Base-by-base conservation (phyloP, 2,888 invertebrate genomes). In the Microplitis deprimator region DNA sequence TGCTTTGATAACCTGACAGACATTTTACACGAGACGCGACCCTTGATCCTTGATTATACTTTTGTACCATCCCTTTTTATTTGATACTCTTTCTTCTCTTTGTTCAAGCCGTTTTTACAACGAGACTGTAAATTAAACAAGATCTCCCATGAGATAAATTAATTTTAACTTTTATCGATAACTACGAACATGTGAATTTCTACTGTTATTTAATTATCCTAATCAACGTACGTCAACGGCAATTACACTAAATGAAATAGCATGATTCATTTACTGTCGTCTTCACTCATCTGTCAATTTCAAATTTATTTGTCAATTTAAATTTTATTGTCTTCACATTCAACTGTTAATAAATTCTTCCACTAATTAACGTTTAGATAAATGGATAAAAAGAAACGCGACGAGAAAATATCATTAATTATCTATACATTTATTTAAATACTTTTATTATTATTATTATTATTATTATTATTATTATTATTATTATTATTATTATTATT, bases 201-300 rank as follows among this genome's bases (percentile, higher is more conserved):
- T 40, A 20, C 17, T 38, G 16, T 73, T 17, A 73, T 73, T 59
- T 38, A 59, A 73, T 73, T 73, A 73, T 73, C 50, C 50, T 59
- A 59, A 73, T 73, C 59, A 73, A 38, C 50, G 50, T 10, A 73
- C 59, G 73, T 73, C 73, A 73, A 73, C 73, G 67, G 50, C 73
- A 73, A 73, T 73, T 73, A 73, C n/a, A 67, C 16, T n/a, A 50
- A 7, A 68, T 40, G 38, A 68, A 65, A 65, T 65, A 65, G 38
- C 65, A 38, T 65, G 62, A 59, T 13, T 61, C 29, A 62, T 61
- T 60, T 61, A 39, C 69, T 69, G 38, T 38, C 60, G 39, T 62
- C 59, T 59, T 61, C 20, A 20, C 17, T 72, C 62, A 61, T 72
- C 10, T 72, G 72, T 61, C 65, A 65, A 65, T 65, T 65, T 65